A percentile compares a stretch with the other conserved stretches of the same genome.
These are phyloP conservation scores for Leptopilina drosophilae DNA, from an alignment of 2,888 invertebrate genomes.

Conservation along the genomic window DNA sequence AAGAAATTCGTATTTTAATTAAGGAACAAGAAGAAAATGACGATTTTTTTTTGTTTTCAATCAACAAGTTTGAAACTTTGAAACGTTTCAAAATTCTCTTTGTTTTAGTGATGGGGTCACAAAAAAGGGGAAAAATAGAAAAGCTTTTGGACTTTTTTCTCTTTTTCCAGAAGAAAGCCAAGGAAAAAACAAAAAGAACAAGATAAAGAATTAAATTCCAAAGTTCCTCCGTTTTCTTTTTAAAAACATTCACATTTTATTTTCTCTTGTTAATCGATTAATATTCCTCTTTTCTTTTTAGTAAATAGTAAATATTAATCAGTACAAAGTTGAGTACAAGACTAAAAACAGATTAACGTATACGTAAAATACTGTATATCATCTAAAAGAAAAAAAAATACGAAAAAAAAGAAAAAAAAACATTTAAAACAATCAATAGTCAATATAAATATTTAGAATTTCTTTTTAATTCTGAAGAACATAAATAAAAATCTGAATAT, in stretches of 20 bases:
- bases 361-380: neutral
- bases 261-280: slow-evolving; percentile 5
- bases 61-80: too few species aligned
- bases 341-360: neutral
- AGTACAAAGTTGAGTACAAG: slow-evolving; percentile 14
- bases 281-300: neutral
- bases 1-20: too few species aligned
- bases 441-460: too few species aligned
- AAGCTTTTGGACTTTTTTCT: too few species aligned
- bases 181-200: too few species aligned
- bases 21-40: too few species aligned
- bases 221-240: neutral
- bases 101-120: too few species aligned
- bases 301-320: neutral
- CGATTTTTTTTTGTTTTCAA: too few species aligned
- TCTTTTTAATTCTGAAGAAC: neutral
- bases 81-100: too few species aligned
- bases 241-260: neutral
- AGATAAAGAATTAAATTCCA: too few species aligned
- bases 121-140: too few species aligned
- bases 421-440: neutral
- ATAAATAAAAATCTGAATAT: neutral
- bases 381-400: neutral
- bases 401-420: neutral
- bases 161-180: too few species aligned